Percentiles rank a stretch among this genome's conserved stretches.
phyloP scores from a whole-genome alignment of 1,140 invertebrate species.

The Papilio dardanus region DNA sequence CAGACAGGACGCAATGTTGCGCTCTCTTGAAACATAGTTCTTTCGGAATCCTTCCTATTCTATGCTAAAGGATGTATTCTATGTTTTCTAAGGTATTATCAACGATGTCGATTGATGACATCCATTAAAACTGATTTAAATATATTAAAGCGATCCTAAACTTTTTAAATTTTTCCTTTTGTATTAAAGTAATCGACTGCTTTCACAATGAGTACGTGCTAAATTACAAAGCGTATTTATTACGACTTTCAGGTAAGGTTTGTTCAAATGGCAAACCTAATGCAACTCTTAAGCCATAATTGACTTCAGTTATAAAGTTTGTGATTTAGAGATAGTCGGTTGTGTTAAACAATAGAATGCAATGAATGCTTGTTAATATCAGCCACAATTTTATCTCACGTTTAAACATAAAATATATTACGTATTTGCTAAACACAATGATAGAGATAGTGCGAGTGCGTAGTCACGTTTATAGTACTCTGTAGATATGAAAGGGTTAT shows the following conservation, averaged over 20 bases:
- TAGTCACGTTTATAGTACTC: not conserved
- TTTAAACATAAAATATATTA: not conserved
- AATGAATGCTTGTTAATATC: not conserved
- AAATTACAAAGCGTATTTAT: not conserved
- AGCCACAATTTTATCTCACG: not conserved
- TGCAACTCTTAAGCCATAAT: slow-evolving; percentile 25
- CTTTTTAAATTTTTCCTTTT: not conserved
- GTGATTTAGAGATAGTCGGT: slow-evolving; percentile 33
- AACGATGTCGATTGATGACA: not conserved
- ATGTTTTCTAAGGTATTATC: not conserved
- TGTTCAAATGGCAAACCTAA: slow-evolving; percentile 21
- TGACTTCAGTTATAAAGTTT: slow-evolving; percentile 35
- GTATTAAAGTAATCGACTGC: not conserved
- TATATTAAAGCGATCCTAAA: not conserved
- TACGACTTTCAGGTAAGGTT: not conserved
- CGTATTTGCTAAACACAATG: not conserved
- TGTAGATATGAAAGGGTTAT: not conserved
- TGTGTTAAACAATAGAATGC: not conserved
- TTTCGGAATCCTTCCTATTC: slow-evolving; percentile 24
- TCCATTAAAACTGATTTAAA: not conserved
- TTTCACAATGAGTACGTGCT: not conserved
- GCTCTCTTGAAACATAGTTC: slow-evolving; percentile 25
- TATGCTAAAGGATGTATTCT: slow-evolving; percentile 21
- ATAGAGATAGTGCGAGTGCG: not conserved
- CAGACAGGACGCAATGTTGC: not conserved